A percentile compares a stretch with the other conserved stretches of the same genome.
Conservation (phyloP, 2,797 vertebrate species). For the Pelochelys cantorii region DNA sequence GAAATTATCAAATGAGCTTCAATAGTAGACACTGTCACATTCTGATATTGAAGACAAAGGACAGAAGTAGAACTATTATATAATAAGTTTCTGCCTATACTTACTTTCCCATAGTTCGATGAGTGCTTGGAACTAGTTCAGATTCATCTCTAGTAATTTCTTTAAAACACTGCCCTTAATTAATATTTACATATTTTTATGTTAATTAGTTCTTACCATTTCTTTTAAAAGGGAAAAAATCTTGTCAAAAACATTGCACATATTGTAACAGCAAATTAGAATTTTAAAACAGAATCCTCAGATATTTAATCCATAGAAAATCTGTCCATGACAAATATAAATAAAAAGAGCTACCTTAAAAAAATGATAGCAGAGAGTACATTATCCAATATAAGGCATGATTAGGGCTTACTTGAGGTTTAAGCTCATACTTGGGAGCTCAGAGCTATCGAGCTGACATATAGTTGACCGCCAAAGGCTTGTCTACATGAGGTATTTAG, state of each 20-base stretch:
- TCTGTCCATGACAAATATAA: neutral
- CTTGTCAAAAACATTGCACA: neutral
- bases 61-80: neutral
- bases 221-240: neutral
- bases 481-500: neutral
- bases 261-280: neutral
- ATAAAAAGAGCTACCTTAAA: neutral
- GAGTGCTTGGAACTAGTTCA: neutral
- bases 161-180: neutral
- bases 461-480: neutral
- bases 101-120: neutral
- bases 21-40: neutral
- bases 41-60: neutral
- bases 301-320: neutral
- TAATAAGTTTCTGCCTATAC: neutral
- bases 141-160: constrained; percentile 18
- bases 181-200: neutral
- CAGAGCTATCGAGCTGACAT: neutral
- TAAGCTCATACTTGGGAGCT: neutral
- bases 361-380: neutral
- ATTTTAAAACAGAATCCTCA: neutral
- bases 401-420: neutral
- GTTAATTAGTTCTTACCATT: neutral
- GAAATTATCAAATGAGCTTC: constrained; percentile 44
- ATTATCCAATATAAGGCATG: neutral